Conservation (phyloP, 2,797 vertebrate species). For the Vireo griseus region DNA sequence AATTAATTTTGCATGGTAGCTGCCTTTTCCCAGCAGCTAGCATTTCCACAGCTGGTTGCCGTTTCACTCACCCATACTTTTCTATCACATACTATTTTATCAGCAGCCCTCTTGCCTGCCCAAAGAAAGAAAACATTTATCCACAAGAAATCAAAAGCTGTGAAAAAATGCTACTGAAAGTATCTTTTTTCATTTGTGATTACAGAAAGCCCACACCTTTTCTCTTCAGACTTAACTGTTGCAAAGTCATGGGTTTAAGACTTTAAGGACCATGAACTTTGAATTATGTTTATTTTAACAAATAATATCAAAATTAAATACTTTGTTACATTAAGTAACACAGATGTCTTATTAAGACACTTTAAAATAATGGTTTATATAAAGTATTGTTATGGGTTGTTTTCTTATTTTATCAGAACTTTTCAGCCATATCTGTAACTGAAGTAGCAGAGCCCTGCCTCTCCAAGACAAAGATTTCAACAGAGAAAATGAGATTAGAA, state of each 20-base stretch:
- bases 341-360: background rate
- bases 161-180: background rate
- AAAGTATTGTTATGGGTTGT: background rate
- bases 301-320: background rate
- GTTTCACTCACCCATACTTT: background rate
- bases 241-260: background rate
- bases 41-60: constrained; percentile 25
- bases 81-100: background rate
- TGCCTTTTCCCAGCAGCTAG: constrained; percentile 18
- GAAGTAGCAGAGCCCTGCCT: background rate
- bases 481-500: background rate
- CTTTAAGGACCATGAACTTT: background rate
- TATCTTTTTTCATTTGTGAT: background rate
- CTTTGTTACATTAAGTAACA: background rate
- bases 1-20: background rate
- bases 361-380: background rate
- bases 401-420: background rate
- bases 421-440: background rate
- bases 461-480: background rate
- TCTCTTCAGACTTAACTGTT: background rate
- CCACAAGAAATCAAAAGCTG: background rate
- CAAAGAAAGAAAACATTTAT: background rate
- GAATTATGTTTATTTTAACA: background rate
- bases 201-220: background rate
- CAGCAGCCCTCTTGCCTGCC: background rate